phyloP scores from a whole-genome alignment of 2,797 vertebrate genomes.

The Trachops cirrhosus region DNA sequence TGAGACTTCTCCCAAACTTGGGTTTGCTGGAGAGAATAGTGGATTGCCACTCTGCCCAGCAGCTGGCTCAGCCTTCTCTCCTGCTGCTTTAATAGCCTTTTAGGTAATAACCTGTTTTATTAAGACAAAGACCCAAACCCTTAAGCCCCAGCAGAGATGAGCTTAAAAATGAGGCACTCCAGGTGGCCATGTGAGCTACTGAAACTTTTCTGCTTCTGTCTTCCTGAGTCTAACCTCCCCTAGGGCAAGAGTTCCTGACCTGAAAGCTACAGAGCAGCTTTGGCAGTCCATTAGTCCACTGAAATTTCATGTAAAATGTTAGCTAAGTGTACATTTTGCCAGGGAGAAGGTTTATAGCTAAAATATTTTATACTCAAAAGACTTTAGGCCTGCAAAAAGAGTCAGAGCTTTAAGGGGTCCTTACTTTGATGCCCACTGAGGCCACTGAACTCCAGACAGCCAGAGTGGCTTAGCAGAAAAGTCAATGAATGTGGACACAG shows the following conservation, averaged over 20 bases:
- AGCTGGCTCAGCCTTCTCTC: constrained; percentile 62
- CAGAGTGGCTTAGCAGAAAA: neutral
- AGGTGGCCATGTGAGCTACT: neutral
- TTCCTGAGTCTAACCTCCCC: neutral
- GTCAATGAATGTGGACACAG: neutral
- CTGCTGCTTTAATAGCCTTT: constrained; percentile 63
- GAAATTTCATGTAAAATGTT: constrained; percentile 33
- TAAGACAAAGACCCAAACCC: constrained; percentile 68
- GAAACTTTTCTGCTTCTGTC: neutral
- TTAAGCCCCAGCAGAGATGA: constrained; percentile 55
- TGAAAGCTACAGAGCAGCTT: neutral
- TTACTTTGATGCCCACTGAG: neutral
- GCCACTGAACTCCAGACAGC: neutral
- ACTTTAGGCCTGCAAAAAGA: neutral
- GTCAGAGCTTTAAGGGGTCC: neutral
- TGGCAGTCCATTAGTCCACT: neutral
- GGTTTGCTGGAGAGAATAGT: constrained; percentile 2
- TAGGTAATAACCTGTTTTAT: constrained; percentile 69
- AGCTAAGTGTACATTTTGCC: neutral
- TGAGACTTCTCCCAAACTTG: neutral
- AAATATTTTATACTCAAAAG: neutral
- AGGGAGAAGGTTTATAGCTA: neutral
- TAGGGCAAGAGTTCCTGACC: neutral
- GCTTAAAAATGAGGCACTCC: constrained; percentile 59
- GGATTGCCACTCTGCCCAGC: constrained; percentile 21